Percentiles rank a stretch among this genome's conserved stretches.
These are phyloP conservation scores for Leptatherina wallacei DNA, from an alignment of 2,797 vertebrate genomes.

Conservation along the genomic window DNA sequence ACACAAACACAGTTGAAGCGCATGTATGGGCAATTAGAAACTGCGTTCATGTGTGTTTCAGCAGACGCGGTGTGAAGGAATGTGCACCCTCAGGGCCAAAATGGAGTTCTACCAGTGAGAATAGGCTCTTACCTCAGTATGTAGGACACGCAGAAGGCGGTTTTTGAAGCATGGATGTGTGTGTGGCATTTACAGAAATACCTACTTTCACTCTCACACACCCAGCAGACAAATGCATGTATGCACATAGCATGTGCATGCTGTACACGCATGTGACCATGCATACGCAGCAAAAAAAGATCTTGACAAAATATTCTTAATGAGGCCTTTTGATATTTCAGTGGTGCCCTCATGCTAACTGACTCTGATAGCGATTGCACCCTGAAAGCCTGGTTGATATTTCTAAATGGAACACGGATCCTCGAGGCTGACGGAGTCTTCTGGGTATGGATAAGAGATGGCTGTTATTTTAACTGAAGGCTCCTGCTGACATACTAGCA, in stretches of 20 bases:
- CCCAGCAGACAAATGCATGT: neutral
- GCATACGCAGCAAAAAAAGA: neutral
- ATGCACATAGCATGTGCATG: slow-evolving; percentile 12
- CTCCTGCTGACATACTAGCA: slow-evolving; percentile 30
- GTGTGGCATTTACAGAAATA: slow-evolving; percentile 33
- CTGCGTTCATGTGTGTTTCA: slow-evolving; percentile 16
- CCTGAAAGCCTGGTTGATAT: slow-evolving; percentile 39
- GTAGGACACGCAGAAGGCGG: slow-evolving; percentile 46
- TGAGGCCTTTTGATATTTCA: slow-evolving; percentile 18
- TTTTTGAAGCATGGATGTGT: slow-evolving; percentile 26
- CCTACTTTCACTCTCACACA: slow-evolving; percentile 21
- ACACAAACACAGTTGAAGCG: neutral
- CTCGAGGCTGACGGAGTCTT: slow-evolving; percentile 36
- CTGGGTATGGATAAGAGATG: neutral
- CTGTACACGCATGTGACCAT: neutral
- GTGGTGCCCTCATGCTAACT: neutral
- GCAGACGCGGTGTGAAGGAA: slow-evolving; percentile 54
- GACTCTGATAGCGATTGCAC: slow-evolving; percentile 10
- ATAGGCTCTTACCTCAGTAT: slow-evolving; percentile 39
- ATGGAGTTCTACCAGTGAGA: slow-evolving; percentile 47
- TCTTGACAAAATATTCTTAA: slow-evolving; percentile 1
- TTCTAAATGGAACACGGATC: slow-evolving; percentile 55
- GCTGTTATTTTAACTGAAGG: slow-evolving; percentile 32
- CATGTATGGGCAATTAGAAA: slow-evolving; percentile 39
- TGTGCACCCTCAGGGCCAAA: slow-evolving; percentile 56